phyloP scores from a whole-genome alignment of 2,888 invertebrate genomes.

The Cheilosia grossa region DNA sequence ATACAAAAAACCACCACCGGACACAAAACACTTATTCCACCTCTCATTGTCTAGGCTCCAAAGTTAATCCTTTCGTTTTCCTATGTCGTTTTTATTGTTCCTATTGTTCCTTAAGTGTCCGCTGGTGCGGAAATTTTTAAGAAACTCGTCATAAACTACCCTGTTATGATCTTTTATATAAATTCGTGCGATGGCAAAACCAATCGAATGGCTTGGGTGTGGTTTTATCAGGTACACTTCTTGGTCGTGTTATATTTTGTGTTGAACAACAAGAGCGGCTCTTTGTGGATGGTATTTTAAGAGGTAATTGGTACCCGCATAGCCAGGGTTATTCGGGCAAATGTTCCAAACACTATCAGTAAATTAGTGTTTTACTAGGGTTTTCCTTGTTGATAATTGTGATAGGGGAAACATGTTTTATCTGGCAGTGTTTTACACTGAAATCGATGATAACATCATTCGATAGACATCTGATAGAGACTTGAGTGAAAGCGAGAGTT shows the following conservation, averaged over 20 bases:
- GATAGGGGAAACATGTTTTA: conserved; percentile 31
- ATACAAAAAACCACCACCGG: neutral
- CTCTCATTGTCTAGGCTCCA: conserved; percentile 63
- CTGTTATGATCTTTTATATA: conserved; percentile 62
- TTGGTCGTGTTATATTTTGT: conserved; percentile 34
- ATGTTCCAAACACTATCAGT: conserved; percentile 42
- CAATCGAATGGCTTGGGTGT: conserved; percentile 33
- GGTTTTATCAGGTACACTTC: conserved; percentile 48
- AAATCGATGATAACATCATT: conserved; percentile 25
- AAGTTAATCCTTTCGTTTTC: conserved; percentile 38
- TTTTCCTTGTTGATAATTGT: conserved; percentile 49
- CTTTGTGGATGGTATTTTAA: conserved; percentile 61
- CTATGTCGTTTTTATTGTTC: conserved; percentile 20
- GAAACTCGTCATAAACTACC: conserved; percentile 47
- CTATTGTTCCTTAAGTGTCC: conserved; percentile 39
- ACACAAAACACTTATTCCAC: conserved; percentile 23
- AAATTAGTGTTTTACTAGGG: conserved; percentile 58
- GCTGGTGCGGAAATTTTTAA: conserved; percentile 50
- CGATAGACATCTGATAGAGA: conserved; percentile 5
- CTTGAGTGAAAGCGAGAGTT: conserved; percentile 10
- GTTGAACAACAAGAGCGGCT: conserved; percentile 62
- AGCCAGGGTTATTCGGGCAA: conserved; percentile 2
- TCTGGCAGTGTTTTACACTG: conserved; percentile 38
- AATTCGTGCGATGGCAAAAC: conserved; percentile 11
- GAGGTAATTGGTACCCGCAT: conserved; percentile 35